Conservation (phyloP, 1,140 invertebrate species). For the Drosophila nikananu region DNA sequence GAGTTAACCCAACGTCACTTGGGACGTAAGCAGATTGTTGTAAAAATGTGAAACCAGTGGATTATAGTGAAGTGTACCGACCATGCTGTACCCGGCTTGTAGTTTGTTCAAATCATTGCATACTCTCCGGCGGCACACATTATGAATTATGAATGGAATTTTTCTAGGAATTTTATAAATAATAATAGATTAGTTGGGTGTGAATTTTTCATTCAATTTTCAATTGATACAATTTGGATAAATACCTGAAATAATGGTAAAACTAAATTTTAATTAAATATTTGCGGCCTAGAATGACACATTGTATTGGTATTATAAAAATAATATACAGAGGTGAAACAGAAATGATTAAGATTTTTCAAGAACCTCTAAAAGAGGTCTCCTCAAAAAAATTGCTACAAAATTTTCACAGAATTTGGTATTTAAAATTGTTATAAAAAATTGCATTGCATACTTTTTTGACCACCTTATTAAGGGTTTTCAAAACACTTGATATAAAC, state of each 20-base stretch:
- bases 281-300: neutral
- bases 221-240: too few species aligned
- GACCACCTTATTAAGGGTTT: neutral
- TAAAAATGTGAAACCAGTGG: slow-evolving; percentile 19
- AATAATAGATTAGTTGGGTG: neutral
- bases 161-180: neutral
- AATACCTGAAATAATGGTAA: too few species aligned
- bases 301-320: too few species aligned
- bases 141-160: neutral
- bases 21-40: slow-evolving; percentile 29
- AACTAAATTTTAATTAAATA: neutral
- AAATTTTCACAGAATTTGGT: too few species aligned
- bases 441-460: too few species aligned
- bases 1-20: slow-evolving; percentile 30
- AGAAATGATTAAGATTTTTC: too few species aligned
- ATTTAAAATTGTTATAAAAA: too few species aligned
- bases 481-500: neutral
- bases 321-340: too few species aligned
- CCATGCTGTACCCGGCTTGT: neutral
- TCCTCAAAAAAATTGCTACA: too few species aligned
- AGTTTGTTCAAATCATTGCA: neutral
- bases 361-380: too few species aligned
- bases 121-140: neutral
- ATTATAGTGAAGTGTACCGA: neutral
- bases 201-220: too few species aligned